A percentile compares a stretch with the other conserved stretches of the same genome.
Conservation (phyloP, 2,888 invertebrate genomes). For the Latrodectus elegans region DNA sequence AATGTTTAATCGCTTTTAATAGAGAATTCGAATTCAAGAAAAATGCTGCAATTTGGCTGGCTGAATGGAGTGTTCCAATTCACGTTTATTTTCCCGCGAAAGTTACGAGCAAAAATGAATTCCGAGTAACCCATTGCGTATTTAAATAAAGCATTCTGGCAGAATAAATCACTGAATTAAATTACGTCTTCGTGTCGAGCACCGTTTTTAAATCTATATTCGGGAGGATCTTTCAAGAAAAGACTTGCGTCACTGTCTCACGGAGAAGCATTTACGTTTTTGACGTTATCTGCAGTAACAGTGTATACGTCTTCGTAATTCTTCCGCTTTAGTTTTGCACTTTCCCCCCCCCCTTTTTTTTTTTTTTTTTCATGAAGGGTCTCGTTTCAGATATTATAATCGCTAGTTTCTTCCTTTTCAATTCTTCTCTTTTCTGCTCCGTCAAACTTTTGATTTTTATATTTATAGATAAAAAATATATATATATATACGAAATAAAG, state of each 20-base stretch:
- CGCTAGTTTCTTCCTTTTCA: slow-evolving; percentile 48
- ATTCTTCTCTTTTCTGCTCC: slow-evolving; percentile 15
- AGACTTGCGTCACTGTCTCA: slow-evolving; percentile 1
- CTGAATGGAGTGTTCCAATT: too few species aligned
- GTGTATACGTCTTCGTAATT: slow-evolving; percentile 38
- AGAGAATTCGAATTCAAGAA: too few species aligned
- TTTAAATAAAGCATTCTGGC: neutral
- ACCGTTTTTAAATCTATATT: too few species aligned
- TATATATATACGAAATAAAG: too few species aligned
- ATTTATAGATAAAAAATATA: neutral
- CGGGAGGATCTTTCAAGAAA: neutral
- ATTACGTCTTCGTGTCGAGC: too few species aligned
- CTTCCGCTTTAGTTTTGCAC: slow-evolving; percentile 6
- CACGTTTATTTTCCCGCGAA: neutral
- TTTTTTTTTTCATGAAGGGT: slow-evolving; percentile 16
- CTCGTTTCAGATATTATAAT: slow-evolving; percentile 63
- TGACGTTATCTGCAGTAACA: slow-evolving; percentile 37
- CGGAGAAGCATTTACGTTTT: neutral
- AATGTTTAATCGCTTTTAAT: too few species aligned
- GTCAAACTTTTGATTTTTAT: slow-evolving; percentile 36
- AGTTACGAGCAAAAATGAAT: neutral
- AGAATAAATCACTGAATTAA: too few species aligned
- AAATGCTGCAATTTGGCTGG: too few species aligned
- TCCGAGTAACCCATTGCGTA: neutral
- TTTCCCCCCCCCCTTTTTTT: slow-evolving; percentile 6